Conservation (phyloP, 2,797 vertebrate species). For the Sebastes dallii region DNA sequence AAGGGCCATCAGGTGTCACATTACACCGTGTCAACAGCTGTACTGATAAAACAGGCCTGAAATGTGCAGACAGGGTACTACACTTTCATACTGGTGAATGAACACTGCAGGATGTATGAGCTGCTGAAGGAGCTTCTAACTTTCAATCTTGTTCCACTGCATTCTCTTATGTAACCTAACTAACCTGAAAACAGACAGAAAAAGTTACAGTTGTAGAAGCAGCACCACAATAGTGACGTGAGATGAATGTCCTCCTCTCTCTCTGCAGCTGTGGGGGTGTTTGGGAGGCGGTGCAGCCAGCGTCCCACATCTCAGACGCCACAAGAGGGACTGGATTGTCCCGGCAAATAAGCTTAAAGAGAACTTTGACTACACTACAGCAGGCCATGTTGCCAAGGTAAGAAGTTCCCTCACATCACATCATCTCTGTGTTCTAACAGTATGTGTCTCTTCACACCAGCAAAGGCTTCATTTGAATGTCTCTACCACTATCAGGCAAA, state of each 20-base stretch:
- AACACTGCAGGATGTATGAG: no score
- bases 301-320: conserved; percentile 50
- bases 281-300: background rate
- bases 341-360: conserved; percentile 81
- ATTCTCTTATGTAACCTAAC: no score
- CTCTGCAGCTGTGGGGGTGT: conserved; percentile 11
- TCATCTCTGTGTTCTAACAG: background rate
- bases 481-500: background rate
- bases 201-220: no score
- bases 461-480: background rate
- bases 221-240: background rate
- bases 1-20: no score
- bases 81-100: no score
- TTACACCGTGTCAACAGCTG: no score
- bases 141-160: no score
- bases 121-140: no score
- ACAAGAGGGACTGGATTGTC: conserved; percentile 87
- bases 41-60: no score
- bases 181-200: no score
- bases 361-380: conserved; percentile 81
- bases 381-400: conserved; percentile 82
- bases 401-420: conserved; percentile 36
- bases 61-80: no score
- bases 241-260: background rate
- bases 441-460: background rate